Percentiles rank a stretch among this genome's conserved stretches.
Evolutionary conservation across 2,797 vertebrate species (phyloP).

Genomic region (Acanthurus leucopareius): DNA sequence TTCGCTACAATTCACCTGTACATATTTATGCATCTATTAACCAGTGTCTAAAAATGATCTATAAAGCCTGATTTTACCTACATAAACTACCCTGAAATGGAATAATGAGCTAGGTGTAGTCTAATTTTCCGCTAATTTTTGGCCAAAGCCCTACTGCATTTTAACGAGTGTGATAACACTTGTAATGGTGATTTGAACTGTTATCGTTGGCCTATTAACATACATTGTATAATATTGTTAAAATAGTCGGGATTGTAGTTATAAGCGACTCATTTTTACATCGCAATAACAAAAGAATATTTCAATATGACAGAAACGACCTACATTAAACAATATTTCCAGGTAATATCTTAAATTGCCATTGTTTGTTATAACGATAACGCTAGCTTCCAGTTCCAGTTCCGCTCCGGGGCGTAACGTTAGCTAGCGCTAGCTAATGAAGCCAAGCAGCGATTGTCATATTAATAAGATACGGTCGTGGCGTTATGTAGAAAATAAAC

Average conservation of each 20-base stretch:
- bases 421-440: conserved; percentile 17
- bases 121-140: neutral
- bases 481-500: rapidly evolving
- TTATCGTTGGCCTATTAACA: neutral
- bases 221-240: neutral
- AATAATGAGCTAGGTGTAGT: neutral
- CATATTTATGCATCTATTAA: neutral
- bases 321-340: neutral
- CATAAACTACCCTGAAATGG: neutral
- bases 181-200: neutral
- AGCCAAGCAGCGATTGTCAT: neutral
- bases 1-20: neutral
- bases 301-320: neutral
- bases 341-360: neutral
- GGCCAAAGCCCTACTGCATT: neutral
- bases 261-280: rapidly evolving
- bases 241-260: neutral
- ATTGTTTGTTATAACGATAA: conserved; percentile 46
- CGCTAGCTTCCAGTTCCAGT: conserved; percentile 11
- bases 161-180: neutral
- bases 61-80: neutral
- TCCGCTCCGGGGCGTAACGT: conserved; percentile 53
- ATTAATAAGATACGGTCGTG: rapidly evolving
- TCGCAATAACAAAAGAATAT: neutral
- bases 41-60: neutral